Conservation (phyloP, 2,888 invertebrate species). For the Heteromurus nitidus region DNA sequence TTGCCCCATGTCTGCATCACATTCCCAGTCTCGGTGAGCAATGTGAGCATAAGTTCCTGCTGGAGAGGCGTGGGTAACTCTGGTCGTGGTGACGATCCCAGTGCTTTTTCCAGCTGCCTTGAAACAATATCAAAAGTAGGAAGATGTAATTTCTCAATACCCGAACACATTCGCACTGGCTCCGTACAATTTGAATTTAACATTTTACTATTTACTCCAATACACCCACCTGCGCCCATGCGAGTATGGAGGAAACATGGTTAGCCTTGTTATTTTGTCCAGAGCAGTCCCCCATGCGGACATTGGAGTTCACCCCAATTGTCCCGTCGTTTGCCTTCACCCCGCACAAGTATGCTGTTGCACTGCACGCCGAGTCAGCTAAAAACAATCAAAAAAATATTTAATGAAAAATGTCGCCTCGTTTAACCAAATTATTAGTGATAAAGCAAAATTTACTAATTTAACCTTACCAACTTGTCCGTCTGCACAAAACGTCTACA, state of each 20-base stretch:
- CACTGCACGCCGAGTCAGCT: constrained; percentile 74
- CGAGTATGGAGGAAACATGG: constrained; percentile 60
- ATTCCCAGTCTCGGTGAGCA: constrained; percentile 84
- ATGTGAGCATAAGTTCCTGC: constrained; percentile 76
- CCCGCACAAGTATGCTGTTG: constrained; percentile 87
- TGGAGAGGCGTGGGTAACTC: constrained; percentile 71
- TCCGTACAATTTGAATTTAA: no score
- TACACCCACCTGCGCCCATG: constrained; percentile 73
- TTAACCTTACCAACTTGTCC: constrained; percentile 69
- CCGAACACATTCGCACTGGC: no score
- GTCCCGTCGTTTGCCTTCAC: constrained; percentile 86
- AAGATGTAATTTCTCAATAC: no score
- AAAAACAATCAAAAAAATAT: constrained; percentile 29
- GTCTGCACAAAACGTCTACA: constrained; percentile 49
- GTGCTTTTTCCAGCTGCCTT: constrained; percentile 79
- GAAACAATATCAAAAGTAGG: background rate
- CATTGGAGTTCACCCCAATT: constrained; percentile 84
- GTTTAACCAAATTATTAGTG: no score
- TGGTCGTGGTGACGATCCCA: constrained; percentile 71
- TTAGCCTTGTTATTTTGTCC: constrained; percentile 56
- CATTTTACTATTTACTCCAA: no score
- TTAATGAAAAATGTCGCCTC: no score
- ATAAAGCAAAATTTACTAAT: no score
- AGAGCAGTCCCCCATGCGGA: constrained; percentile 74
- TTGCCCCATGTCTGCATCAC: constrained; percentile 81